Conservation (phyloP, 2,888 invertebrate species). For the Pristionchus japonicus region DNA sequence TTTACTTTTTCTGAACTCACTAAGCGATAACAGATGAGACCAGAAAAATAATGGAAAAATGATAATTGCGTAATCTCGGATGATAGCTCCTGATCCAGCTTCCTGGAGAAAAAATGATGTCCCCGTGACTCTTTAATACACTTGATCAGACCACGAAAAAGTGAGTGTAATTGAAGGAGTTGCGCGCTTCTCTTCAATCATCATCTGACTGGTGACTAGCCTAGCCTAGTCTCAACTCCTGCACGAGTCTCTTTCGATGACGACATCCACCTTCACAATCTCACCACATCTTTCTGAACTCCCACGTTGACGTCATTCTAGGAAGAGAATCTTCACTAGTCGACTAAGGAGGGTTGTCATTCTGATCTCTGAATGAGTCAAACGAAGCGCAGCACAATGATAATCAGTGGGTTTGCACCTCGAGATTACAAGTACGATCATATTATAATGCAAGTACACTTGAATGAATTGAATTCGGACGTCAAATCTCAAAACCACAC, state of each 20-base stretch:
- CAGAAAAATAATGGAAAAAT: not conserved
- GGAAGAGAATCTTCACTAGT: not conserved
- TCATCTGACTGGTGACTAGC: not conserved
- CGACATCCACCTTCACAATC: not conserved
- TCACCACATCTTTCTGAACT: not conserved
- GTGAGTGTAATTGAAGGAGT: not conserved
- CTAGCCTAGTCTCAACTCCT: not conserved
- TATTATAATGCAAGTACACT: not conserved
- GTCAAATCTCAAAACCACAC: not conserved
- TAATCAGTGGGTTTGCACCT: not conserved
- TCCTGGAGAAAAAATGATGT: not conserved
- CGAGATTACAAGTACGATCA: not conserved
- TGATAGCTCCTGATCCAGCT: not conserved
- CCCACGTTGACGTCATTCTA: not conserved
- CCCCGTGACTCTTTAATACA: not conserved
- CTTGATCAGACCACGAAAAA: not conserved
- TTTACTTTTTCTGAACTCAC: not conserved
- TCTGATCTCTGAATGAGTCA: not conserved
- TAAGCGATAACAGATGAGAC: not conserved
- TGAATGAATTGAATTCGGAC: not conserved
- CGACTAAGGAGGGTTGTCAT: not conserved
- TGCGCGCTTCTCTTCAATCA: not conserved
- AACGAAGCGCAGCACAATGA: not conserved
- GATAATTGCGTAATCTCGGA: not conserved
- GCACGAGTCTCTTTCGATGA: not conserved